These are phyloP conservation scores for Anthophora plumipes DNA, from an alignment of 2,888 invertebrate species.

Conservation along the genomic window DNA sequence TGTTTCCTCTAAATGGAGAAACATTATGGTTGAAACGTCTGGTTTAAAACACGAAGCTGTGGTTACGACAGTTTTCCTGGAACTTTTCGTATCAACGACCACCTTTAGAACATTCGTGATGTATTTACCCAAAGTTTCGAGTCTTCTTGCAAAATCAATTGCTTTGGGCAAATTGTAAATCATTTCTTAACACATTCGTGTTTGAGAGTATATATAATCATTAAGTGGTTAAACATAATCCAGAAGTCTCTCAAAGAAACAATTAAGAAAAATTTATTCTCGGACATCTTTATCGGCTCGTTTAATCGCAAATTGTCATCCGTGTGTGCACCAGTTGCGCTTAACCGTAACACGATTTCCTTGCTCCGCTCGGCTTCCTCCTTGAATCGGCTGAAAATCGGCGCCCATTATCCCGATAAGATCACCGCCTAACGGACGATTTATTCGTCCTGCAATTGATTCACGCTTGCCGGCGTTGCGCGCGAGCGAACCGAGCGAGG, in stretches of 20 bases:
- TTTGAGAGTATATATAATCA: neutral
- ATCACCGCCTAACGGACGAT: constrained; percentile 28
- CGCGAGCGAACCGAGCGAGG: neutral
- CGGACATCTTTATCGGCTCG: neutral
- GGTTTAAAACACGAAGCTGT: constrained; percentile 19
- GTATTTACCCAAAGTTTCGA: constrained; percentile 20
- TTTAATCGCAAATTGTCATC: constrained; percentile 30
- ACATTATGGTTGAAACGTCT: constrained; percentile 56
- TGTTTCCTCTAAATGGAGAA: constrained; percentile 73
- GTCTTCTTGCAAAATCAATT: constrained; percentile 67
- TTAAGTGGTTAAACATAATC: neutral
- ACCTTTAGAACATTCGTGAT: neutral
- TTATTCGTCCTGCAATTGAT: constrained; percentile 30
- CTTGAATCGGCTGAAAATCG: constrained; percentile 42
- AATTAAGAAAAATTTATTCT: constrained; percentile 13
- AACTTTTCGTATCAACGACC: constrained; percentile 71
- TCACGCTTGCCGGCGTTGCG: neutral
- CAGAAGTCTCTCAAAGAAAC: neutral
- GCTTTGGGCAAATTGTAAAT: neutral
- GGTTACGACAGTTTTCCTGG: constrained; percentile 61
- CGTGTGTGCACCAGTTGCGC: constrained; percentile 19
- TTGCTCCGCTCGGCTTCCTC: constrained; percentile 7
- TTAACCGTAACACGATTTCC: constrained; percentile 22
- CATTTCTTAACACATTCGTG: neutral
- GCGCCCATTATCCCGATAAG: constrained; percentile 31